phyloP scores from a whole-genome alignment of 2,888 invertebrate species.

The Bunonema sp. region DNA sequence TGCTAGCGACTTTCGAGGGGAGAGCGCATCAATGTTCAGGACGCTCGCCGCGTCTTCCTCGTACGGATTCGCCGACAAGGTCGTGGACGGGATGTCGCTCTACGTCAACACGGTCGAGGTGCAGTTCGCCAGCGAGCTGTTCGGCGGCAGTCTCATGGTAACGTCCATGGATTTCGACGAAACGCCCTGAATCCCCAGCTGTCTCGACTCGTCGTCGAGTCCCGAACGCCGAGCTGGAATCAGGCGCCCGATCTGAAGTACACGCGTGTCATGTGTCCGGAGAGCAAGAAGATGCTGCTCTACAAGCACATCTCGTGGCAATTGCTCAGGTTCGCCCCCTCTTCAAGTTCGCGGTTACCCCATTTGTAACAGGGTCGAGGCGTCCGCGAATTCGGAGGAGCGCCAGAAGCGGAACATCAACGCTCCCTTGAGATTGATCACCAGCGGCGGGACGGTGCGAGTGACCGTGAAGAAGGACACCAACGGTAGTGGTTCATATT shows the following conservation, averaged over 20 bases:
- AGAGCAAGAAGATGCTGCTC: constrained; percentile 73
- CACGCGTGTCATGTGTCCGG: constrained; percentile 76
- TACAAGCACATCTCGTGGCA: constrained; percentile 94
- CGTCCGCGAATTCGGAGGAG: constrained; percentile 17
- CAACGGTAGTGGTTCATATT: constrained; percentile 13
- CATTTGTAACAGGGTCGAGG: constrained; percentile 11
- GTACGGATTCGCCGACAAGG: constrained; percentile 76
- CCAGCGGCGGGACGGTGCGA: constrained; percentile 80
- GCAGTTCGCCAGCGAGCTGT: constrained; percentile 80
- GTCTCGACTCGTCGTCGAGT: constrained; percentile 77
- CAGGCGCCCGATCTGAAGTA: constrained; percentile 65
- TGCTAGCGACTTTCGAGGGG: too few species aligned
- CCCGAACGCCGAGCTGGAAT: constrained; percentile 77
- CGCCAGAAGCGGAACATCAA: constrained; percentile 23
- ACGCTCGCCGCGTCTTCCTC: constrained; percentile 12
- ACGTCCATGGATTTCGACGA: too few species aligned
- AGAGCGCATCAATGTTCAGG: too few species aligned
- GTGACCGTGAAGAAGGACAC: constrained; percentile 75
- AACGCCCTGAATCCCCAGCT: constrained; percentile 61
- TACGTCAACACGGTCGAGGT: constrained; percentile 83
- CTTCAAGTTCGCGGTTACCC: constrained; percentile 51
- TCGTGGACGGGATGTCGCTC: constrained; percentile 90
- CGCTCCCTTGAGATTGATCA: constrained; percentile 68
- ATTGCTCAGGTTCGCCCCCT: constrained; percentile 84
- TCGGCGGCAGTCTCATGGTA: constrained; percentile 86